Evolutionary conservation across 2,797 vertebrate species (phyloP), one percentile per base, ranked within the genome.

Genomic region (Aphelocoma californica): DNA sequence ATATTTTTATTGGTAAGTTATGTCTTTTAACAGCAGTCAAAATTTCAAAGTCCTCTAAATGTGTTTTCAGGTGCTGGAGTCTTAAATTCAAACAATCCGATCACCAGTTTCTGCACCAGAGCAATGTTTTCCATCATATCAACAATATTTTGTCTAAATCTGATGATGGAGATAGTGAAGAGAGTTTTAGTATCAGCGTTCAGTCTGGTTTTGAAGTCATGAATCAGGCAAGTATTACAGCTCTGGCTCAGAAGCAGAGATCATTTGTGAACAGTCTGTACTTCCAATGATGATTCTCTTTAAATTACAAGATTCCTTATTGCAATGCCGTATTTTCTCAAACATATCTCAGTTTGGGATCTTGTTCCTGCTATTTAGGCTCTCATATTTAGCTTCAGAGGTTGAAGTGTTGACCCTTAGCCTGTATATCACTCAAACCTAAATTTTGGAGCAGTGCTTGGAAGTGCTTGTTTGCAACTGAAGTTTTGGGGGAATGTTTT

Each of bases 71-170:
- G 91, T 99, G 99, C 96, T 99, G 99, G 99, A 99, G 99, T 97
- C 99, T 99, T 79, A 99, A 99, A 97, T 99, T 99, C 97, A 99
- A 99, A 95, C 99, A 99, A 92, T 99, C 99, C 1, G 99, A 99
- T 97, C 99, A 99, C 93, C 99, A 99, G 94, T 99, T 99, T 96
- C 98, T 99, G 93, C 99, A 99, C 95, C 99, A 99, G 96, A 99
- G 99, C 97, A 99, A 99, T n/a, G 99, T 99, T 90, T 99, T 99
- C 97, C 99, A 99, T 98, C 99, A 99, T 97, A 99, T 99, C 97
- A 99, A 99, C 97, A 99, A 99, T 88, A 99, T 99, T 96, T 98
- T 99, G 94, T 99, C 99, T 60, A 99, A 99, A 97, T 99, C 99
- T 7, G 99, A 99, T 73, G 99, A 99, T 77, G 99, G 99, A 44